Conservation (phyloP, 2,888 invertebrate genomes). For the Pristionchus exspectatus region DNA sequence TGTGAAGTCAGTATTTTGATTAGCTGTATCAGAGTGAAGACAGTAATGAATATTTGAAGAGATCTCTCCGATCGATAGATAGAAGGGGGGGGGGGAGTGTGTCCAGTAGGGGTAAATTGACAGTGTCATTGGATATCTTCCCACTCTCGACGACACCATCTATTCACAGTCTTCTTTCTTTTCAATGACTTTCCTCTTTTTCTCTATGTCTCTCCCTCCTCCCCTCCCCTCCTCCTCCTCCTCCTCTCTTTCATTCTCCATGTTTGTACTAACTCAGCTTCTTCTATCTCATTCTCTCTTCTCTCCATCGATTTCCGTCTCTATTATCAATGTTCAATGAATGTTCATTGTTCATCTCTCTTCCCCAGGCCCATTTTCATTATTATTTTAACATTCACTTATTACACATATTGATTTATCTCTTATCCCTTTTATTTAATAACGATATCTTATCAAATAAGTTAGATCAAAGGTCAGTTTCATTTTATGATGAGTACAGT, state of each 20-base stretch:
- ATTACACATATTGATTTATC: neutral
- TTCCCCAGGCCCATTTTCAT: neutral
- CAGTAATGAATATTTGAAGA: neutral
- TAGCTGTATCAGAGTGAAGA: neutral
- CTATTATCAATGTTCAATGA: neutral
- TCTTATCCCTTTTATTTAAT: neutral
- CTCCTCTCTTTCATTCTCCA: neutral
- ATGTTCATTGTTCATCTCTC: too few species aligned
- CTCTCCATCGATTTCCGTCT: neutral
- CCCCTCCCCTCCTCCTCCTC: conserved; percentile 13
- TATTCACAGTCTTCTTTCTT: neutral
- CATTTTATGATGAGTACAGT: neutral
- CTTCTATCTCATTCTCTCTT: neutral
- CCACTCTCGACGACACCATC: neutral
- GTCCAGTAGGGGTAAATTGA: neutral
- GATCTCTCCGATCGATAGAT: neutral
- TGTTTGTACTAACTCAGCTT: conserved; percentile 7
- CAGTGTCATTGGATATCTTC: neutral
- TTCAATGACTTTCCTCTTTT: neutral
- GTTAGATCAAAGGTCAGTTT: neutral
- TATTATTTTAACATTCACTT: neutral
- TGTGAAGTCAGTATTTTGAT: neutral
- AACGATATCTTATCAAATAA: neutral
- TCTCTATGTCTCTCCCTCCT: conserved; percentile 30
- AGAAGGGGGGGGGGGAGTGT: neutral